phyloP scores from a whole-genome alignment of 2,888 invertebrate genomes.

The Lordiphosa andalusiaca region DNA sequence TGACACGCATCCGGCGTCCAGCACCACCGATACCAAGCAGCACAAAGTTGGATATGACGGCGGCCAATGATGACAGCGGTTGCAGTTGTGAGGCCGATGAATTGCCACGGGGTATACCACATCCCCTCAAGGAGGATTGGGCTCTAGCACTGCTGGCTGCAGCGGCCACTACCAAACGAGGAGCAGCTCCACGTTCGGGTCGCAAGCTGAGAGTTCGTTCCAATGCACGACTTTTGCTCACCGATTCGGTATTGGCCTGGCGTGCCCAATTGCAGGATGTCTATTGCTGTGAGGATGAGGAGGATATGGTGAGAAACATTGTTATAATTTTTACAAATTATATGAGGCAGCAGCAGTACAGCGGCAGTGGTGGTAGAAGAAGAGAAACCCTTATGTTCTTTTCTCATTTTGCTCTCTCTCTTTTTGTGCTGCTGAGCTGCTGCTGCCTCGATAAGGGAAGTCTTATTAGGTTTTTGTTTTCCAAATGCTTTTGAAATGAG shows the following conservation, averaged over 20 bases:
- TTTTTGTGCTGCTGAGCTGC: slow-evolving; percentile 21
- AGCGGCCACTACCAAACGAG: slow-evolving; percentile 43
- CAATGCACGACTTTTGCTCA: slow-evolving; percentile 47
- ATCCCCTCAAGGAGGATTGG: slow-evolving; percentile 56
- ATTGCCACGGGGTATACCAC: slow-evolving; percentile 31
- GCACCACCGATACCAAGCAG: slow-evolving; percentile 19
- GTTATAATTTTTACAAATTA: too few species aligned
- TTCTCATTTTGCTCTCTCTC: too few species aligned
- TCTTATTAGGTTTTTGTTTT: too few species aligned
- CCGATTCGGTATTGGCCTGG: slow-evolving; percentile 79
- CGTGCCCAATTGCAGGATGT: slow-evolving; percentile 76
- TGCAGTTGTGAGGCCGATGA: slow-evolving; percentile 57
- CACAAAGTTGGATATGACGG: not conserved
- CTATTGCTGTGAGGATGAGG: slow-evolving; percentile 79
- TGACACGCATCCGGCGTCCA: slow-evolving; percentile 40
- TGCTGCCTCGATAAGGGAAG: too few species aligned
- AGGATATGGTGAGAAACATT: slow-evolving; percentile 78
- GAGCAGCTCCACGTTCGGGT: slow-evolving; percentile 45
- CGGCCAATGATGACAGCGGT: slow-evolving; percentile 50
- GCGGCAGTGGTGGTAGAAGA: too few species aligned
- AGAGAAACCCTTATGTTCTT: too few species aligned
- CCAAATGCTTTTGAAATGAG: too few species aligned
- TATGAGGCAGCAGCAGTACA: too few species aligned
- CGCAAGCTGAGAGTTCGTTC: slow-evolving; percentile 58
- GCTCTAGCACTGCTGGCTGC: slow-evolving; percentile 52